Base-by-base conservation (phyloP, 2,888 invertebrate species). In the Thera obeliscata region DNA sequence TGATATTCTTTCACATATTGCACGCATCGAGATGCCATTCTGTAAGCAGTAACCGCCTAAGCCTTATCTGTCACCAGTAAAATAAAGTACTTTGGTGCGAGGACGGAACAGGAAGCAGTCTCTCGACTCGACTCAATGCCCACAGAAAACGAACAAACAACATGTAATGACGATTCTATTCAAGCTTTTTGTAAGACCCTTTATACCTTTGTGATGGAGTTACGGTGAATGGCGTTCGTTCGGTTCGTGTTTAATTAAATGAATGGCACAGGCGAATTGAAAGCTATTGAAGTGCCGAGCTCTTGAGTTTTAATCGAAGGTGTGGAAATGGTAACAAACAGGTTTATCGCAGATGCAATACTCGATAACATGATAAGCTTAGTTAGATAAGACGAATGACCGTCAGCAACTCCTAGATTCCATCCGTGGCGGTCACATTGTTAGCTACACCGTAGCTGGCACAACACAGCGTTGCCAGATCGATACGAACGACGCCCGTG, bases 51-150 rank as follows among this genome's bases (percentile, higher is more conserved):
- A 41, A 4, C 38, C 38, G 41, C 41, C 41, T 76, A 79, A 72
- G 71, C 71, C 76, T 74, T 78, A 77, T 74, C 75, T 78, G 76
- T 75, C 76, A 71, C 71, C 72, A 68, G 71, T 66, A 72, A 75
- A 73, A 76, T 80, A 77, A 79, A 79, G 69, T 65, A 69, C 77
- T 79, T 73, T 67, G 71, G 68, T 74, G 69, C 74, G 74, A 82
- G 80, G 81, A 78, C 87, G 86, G 85, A 89, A 87, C 84, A 90
- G 91, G 91, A 91, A 91, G 81, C 75, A 68, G 64, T 74, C 85
- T 82, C 79, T 81, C 87, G 86, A 83, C 79, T 80, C 82, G 86
- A 83, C 79, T 80, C 82, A 86, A 76, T 79, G 85, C 80, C 61
- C 80, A 75, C 78, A 81, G 78, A 81, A 80, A 81, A 74, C 81